Evolutionary conservation across 37 sponge, comb jelly and placozoan genomes (phyloP), one percentile per base, ranked within the genome.

Genomic region (Hormiphora californensis): DNA sequence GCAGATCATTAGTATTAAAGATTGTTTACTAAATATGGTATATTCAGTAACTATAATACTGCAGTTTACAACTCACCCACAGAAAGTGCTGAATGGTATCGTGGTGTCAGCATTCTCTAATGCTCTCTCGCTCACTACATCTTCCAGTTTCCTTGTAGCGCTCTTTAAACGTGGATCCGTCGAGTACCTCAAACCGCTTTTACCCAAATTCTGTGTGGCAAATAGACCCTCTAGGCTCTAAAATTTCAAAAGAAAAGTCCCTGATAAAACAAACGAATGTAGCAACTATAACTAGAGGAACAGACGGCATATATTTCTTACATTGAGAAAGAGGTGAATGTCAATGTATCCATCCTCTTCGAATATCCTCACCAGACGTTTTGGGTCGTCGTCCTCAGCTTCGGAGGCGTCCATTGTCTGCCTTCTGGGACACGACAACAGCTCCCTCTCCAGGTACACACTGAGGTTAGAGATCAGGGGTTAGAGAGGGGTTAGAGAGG

Each of bases 401-500:
- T 57, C 61, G 27, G 61, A 57, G 61, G 23, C 4, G n/a, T 19
- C 30, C 30, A 5, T 15, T 5, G 30, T 57, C 30, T 5, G 7
- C 23, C n/a, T 5, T 4, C 61, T 23, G 61, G 61, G 61, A 57
- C 61, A 57, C n/a, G 61, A 57, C n/a, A 57, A 30, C 61, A 57
- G 61, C 27, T 57, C 61, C 27, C 61, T 57, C 61, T 57, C 61
- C 23, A 57, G 61, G 27, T 57, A 57, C 61, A 57, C 61, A 12
- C 61, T 57, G 61, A 4, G 9, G 27, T 5, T 9, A 15, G 53
- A 17, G 15, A 49, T 15, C 15, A 17, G 53, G 15, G 53, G 53
- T 49, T 49, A 49, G 15, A 49, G 53, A 49, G 9, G 53, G 15
- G 12, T 17, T 49, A 49, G 53, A 49, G 9, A 49, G 9, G 9